Base-by-base conservation (phyloP, 2,888 invertebrate species). In the Hydraecia micacea region DNA sequence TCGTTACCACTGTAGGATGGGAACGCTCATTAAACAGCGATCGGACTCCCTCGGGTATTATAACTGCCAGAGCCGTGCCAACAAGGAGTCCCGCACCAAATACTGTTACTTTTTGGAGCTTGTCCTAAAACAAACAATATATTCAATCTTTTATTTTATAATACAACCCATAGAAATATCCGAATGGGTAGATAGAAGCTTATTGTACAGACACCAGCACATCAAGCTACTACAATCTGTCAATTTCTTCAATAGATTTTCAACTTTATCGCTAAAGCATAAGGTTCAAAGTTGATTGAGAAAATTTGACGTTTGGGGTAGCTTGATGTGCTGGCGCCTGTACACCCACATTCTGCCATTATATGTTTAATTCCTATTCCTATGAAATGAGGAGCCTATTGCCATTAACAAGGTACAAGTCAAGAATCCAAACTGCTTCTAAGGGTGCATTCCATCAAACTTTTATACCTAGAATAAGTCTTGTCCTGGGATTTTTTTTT, bases 21-120 rank as follows among this genome's bases (percentile, higher is more conserved):
- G 92, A 88, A 25, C 91, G 90, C 28, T 97, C 97, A 73, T 96
- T 96, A 87, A 97, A 98, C 72, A 99, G 93, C 0, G 99, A 98
- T 80, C 99, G 97, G n/a, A 99, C 98, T 11, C 99, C 99, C 96
- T 99, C 99, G 0, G 99, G 99, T 89, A 99, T 99, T 76, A 99
- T 99, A 0, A 99, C 99, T 9, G 99, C 98, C 55, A 99, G 95
- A 0, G 99, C 99, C 49, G 99, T 99, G 2, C 99, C 99, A 1
- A 99, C 99, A 1, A 99, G 97, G 13, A 99, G 97, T 1, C 99
- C 99, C 13, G 99, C 99, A 74, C 99, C 99, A 85, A 99, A 98
- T 25, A 99, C 98, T 49, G 99, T 99, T 58, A 99, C 98, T 91
- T 99, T 97, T 92, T 99, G 98, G 55, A 99, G 97, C 94, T 99